Evolutionary conservation across 2,113 vertebrate species (phyloP).

Genomic region (Cariama cristata): DNA sequence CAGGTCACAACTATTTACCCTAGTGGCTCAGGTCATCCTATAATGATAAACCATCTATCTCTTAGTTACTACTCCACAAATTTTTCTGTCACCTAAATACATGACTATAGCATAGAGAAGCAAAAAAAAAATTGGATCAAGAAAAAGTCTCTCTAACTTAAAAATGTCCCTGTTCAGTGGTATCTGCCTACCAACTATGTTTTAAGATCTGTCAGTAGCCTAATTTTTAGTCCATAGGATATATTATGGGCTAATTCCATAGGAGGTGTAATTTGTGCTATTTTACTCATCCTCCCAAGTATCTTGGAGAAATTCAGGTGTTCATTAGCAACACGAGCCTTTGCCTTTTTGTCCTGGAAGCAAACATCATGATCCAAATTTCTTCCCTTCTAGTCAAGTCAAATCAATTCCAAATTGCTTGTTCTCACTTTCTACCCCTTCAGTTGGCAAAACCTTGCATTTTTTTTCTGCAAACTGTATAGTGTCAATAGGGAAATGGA

Average conservation of each 20-base stretch:
- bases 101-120: neutral
- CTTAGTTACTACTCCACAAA: neutral
- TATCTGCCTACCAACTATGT: neutral
- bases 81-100: neutral
- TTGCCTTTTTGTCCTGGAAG: neutral
- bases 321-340: neutral
- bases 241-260: neutral
- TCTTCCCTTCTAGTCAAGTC: neutral
- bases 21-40: neutral
- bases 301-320: neutral
- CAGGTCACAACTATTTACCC: neutral
- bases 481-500: neutral
- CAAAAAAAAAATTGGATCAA: neutral
- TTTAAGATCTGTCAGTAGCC: neutral
- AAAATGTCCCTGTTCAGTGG: neutral
- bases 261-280: neutral
- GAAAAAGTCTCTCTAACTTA: neutral
- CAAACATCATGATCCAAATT: neutral
- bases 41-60: neutral
- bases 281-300: neutral
- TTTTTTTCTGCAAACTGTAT: neutral
- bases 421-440: neutral
- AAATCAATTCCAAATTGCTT: neutral
- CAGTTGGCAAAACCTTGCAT: neutral
- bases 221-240: neutral